Evolutionary conservation across 2,113 vertebrate species (phyloP).

Genomic region (Pollachius pollachius): DNA sequence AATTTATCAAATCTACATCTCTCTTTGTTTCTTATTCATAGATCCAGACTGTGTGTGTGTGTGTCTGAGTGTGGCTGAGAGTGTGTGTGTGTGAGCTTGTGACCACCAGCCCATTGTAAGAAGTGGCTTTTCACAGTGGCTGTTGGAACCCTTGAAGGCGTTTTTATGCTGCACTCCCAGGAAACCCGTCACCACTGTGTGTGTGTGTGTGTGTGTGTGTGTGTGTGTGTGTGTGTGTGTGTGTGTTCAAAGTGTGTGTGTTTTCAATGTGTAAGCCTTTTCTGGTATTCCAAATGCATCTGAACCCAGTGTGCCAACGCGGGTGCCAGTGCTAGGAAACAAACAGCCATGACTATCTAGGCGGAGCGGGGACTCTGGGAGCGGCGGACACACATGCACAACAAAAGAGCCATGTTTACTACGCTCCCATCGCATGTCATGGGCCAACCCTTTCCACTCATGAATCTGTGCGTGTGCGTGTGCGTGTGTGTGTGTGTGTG

Average conservation of each 20-base stretch:
- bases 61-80: constrained; percentile 10
- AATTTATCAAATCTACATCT: background rate
- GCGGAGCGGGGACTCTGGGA: background rate
- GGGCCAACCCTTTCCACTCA: too few species aligned
- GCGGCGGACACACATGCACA: too few species aligned
- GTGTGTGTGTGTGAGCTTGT: constrained; percentile 3
- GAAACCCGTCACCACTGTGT: constrained; percentile 23
- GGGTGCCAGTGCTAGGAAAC: constrained; percentile 3
- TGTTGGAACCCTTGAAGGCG: constrained; percentile 50
- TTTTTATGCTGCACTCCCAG: constrained; percentile 42
- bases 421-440: too few species aligned
- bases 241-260: background rate
- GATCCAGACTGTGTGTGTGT: background rate
- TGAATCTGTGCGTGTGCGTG: too few species aligned
- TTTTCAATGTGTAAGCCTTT: background rate
- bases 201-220: constrained; percentile 4
- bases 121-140: constrained; percentile 46
- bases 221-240: background rate
- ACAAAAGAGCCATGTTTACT: too few species aligned
- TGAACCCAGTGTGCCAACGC: constrained; percentile 25
- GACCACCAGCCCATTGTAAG: constrained; percentile 31
- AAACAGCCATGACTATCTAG: constrained; percentile 51
- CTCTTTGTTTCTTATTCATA: background rate
- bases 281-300: constrained; percentile 37
- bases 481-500: too few species aligned